Conservation (phyloP, 2,113 vertebrate genomes). For the Ailuropoda melanoleuca region DNA sequence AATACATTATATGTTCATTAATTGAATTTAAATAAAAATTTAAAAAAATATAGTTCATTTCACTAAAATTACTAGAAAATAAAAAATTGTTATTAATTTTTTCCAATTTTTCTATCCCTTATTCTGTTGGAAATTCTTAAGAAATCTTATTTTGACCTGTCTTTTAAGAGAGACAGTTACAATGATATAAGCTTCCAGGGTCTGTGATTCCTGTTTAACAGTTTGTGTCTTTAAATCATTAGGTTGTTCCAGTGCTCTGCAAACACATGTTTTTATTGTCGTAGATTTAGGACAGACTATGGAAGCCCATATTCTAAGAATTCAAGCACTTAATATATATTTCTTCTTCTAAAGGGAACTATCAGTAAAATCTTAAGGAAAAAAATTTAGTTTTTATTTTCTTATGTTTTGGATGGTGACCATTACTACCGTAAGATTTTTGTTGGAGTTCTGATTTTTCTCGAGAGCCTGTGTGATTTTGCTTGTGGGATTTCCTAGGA, state of each 20-base stretch:
- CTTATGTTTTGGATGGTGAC: neutral
- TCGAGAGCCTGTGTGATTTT: neutral
- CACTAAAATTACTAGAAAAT: conserved; percentile 61
- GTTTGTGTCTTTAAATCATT: neutral
- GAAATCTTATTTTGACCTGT: neutral
- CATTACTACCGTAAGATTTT: neutral
- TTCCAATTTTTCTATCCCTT: neutral
- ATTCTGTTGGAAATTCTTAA: conserved; percentile 2
- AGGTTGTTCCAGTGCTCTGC: neutral
- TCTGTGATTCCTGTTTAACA: neutral
- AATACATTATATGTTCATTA: too few species aligned
- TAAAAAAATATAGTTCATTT: conserved; percentile 37
- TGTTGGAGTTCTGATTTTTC: neutral
- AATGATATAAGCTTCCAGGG: neutral
- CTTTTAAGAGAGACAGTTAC: neutral
- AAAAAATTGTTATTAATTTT: conserved; percentile 16
- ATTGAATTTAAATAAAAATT: too few species aligned
- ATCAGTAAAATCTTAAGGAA: neutral
- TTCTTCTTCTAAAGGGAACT: neutral
- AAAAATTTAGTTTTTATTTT: neutral
- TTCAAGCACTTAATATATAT: neutral
- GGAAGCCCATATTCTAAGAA: neutral
- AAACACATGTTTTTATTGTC: neutral
- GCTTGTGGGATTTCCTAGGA: neutral
- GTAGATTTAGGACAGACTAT: neutral